Evolutionary conservation across 92 coral and sea anemone genomes (phyloP), one percentile per base, ranked within the genome.

Genomic region (Zoanthus gigantus): DNA sequence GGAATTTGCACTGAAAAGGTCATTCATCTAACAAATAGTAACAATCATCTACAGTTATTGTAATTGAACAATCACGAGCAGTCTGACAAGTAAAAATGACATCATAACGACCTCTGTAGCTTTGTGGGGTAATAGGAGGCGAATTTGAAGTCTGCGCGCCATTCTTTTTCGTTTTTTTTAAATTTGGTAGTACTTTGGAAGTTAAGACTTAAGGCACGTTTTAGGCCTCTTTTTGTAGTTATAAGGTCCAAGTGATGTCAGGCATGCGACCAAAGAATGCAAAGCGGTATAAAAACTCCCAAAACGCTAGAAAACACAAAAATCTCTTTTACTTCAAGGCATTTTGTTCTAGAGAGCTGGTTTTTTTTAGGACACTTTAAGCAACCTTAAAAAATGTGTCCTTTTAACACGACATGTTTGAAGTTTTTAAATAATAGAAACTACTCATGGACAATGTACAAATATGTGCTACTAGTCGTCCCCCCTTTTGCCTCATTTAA

Each of bases 181-280:
- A 5, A 14, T 63, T 63, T 63, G 71, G 71, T 63, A 63, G 71
- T 63, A 63, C 0, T 63, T 63, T 63, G 71, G 71, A 63, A 63
- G 71, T 23, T 23, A 23, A 23, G 23, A 23, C 23, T 63, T 63
- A 63, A 63, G 14, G 71, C 71, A 63, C 71, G 7, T 63, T 63
- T 63, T 63, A 63, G 71, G 71, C 71, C 71, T 63, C 71, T 63
- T 63, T 63, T 63, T 63, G 71, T 63, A 63, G 14, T 11, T 63
- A 14, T 63, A 63, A 63, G 14, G 14, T 63, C 71, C 71, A 11
- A 63, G 71, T 63, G 71, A 63, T 63, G 71, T 63, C 71, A 63
- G 71, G 71, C 14, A 63, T 63, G 71, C 71, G 71, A 63, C 30
- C 71, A 63, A 63, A 63, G 71, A 63, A 63, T 63, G 71, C 71